Base-by-base conservation (phyloP, 2,113 vertebrate genomes). In the Mormoops blainvillei region DNA sequence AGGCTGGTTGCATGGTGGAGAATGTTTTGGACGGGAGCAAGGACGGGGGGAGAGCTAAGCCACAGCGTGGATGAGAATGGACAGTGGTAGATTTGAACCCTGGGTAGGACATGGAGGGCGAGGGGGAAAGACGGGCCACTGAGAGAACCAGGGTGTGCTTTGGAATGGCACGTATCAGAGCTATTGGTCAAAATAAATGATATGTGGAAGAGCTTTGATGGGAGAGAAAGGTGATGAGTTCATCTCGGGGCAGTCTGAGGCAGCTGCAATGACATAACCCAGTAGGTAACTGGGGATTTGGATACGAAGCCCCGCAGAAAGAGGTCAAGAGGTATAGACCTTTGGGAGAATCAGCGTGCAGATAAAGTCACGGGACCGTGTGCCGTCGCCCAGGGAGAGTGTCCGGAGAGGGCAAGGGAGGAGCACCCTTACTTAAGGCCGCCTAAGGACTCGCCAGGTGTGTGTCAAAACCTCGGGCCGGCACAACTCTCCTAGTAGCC, bases 81-180 rank as follows among this genome's bases (percentile, higher is more conserved):
- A 2, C 36, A 36, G 24, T 12, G 38, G 45, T 36, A 28, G 77
- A 16, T 26, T 5, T 50, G 87, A 71, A 41, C 41, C 24, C 36
- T 3, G 4, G 24, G 14, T 24, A 41, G 15, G 26, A 33, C 22
- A 4, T 5, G 18, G 11, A 45, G 11, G 7, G 0, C 4, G 14
- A 13, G 18, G 14, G 54, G 33, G 16, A 26, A 67, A 28, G 48
- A 45, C 13, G 77, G 48, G 12, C 20, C 15, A 0, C 13, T 12
- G 1, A 36, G 33, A 16, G 36, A 9, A 13, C 36, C 63, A 56
- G 38, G 13, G 43, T 13, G 43, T 54, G 14, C 31, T 81, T 82
- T 78, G 70, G 70, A 52, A 83, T 36, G 65, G 18, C 33, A 14
- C 54, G 1, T 7, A 2, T 16, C 3, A 1, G 43, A 24, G 33